Evolutionary conservation across 1,140 invertebrate genomes (phyloP), one percentile per base, ranked within the genome.

Genomic region (Chironomus striatipennis): DNA sequence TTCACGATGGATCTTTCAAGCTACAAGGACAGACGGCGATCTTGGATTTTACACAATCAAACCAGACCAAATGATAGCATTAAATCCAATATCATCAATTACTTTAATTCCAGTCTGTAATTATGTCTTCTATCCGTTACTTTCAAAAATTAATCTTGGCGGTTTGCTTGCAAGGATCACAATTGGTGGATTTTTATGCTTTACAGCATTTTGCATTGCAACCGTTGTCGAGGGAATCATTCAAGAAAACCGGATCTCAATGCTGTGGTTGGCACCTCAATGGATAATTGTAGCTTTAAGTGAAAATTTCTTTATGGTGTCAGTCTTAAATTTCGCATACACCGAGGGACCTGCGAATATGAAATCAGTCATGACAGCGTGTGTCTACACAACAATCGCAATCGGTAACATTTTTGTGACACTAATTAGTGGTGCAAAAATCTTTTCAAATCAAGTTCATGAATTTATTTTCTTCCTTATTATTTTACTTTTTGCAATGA

Each of bases 311-410:
- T 95, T 95, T 79, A 92, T 91, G 0, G 87, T 96, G 24, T 95
- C 93, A 1, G 94, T 93, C 17, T 85, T 95, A 7, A 90, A 94
- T 77, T 96, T 96, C 82, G 91, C 93, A 0, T 97, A 96, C 81
- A 89, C 88, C 7, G 88, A 96, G 86, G 91, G 94, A 2, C 94
- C 95, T 0, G 80, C 83, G 15, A 90, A 88, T 75, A 95, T 97
- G 94, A 96, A 95, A 79, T 92, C 94, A 0, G 87, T 98, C 0
- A 80, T 98, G 21, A 90, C 93, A 79, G 93, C 95, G 2, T 86
- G 87, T 0, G 97, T 93, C 91, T 83, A 95, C 21, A 78, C 97
- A 0, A 96, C 94, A 0, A 90, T 91, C 9, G 92, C 94, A 0
- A 85, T 94, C 78, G 95, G 95, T 12, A 96, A 97, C 84, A 80